Percentiles rank a stretch among this genome's conserved stretches.
Conservation (phyloP, 2,797 vertebrate genomes). For the Fundulus diaphanus region DNA sequence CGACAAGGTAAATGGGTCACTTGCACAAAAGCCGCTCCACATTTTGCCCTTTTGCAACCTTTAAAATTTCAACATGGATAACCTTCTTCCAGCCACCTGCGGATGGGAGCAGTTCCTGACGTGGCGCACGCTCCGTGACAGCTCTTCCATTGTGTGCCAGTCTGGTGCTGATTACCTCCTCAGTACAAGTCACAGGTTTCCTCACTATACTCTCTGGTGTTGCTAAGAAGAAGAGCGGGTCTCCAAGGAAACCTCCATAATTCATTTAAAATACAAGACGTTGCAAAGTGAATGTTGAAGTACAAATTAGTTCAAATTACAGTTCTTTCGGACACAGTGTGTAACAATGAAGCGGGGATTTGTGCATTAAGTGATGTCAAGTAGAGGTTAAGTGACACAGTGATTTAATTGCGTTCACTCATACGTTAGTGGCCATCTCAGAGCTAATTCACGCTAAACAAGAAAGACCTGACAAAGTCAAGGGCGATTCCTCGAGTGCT, state of each 20-base stretch:
- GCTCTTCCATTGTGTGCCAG: conserved; percentile 32
- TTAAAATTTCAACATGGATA: conserved; percentile 58
- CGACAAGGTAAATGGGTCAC: conserved; percentile 19
- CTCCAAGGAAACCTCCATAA: conserved; percentile 4
- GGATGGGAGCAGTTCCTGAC: conserved; percentile 27
- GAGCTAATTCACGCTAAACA: neutral
- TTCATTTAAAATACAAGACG: conserved; percentile 8
- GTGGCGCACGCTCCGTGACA: conserved; percentile 13
- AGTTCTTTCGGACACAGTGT: neutral
- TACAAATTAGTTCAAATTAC: neutral
- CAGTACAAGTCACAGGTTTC: conserved; percentile 21
- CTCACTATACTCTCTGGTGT: conserved; percentile 10
- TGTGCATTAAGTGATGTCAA: conserved; percentile 1
- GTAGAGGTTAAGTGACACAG: neutral
- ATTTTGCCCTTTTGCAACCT: conserved; percentile 73
- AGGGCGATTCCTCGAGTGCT: neutral
- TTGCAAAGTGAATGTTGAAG: conserved; percentile 22
- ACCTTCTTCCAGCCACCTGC: conserved; percentile 37
- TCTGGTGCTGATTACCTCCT: conserved; percentile 45
- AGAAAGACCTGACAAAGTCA: conserved; percentile 16
- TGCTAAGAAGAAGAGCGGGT: conserved; percentile 2
- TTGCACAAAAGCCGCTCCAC: conserved; percentile 35
- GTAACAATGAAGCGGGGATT: neutral
- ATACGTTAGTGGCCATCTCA: neutral
- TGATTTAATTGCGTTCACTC: neutral